Conservation (phyloP, 1,140 invertebrate genomes). For the Trinorchestia longiramus region DNA sequence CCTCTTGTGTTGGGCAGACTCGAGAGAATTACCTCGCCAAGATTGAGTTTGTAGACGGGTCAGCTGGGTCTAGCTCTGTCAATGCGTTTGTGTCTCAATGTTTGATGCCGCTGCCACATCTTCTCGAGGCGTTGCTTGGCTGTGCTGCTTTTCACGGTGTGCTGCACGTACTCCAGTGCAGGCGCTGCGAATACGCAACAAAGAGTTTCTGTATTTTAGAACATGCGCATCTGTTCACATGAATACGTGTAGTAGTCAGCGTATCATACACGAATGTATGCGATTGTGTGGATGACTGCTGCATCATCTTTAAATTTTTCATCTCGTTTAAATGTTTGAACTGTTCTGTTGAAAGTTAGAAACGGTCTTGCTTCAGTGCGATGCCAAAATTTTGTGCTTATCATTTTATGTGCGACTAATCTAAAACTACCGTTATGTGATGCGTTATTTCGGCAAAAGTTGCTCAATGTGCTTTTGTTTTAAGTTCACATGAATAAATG, state of each 20-base stretch:
- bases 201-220: not conserved
- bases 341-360: not conserved
- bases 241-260: not conserved
- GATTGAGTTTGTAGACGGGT: slow-evolving; percentile 42
- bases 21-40: slow-evolving; percentile 26
- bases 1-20: slow-evolving; percentile 5
- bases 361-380: not conserved
- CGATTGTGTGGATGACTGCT: not conserved
- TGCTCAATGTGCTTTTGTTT: not conserved
- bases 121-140: not conserved
- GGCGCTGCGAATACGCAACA: too few relatives aligned
- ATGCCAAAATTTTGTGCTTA: not conserved
- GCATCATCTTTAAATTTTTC: not conserved
- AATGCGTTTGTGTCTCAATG: slow-evolving; percentile 36
- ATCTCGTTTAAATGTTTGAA: not conserved
- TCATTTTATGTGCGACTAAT: not conserved
- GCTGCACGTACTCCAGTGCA: not conserved
- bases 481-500: not conserved
- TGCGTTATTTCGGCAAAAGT: not conserved
- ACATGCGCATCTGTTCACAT: not conserved
- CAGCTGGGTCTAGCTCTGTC: slow-evolving; percentile 48
- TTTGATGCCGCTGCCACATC: not conserved
- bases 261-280: not conserved
- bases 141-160: not conserved
- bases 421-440: not conserved